Evolutionary conservation across 1,140 invertebrate species (phyloP).

Genomic region (Hyles vespertilio): DNA sequence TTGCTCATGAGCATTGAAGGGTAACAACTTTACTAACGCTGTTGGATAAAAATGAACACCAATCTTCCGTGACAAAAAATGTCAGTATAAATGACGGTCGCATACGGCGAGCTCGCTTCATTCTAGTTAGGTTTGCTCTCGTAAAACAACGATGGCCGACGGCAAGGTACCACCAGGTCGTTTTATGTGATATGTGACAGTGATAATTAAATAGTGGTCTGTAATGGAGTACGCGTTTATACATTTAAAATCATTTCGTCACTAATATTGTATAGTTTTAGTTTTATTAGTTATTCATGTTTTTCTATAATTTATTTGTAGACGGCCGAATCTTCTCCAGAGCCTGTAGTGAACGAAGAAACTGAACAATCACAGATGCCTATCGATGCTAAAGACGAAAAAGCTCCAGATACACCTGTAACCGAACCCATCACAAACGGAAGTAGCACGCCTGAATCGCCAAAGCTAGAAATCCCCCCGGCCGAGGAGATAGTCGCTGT

Average conservation of each 20-base stretch:
- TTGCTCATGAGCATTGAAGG: slow-evolving; percentile 48
- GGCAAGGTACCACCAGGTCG: slow-evolving; percentile 31
- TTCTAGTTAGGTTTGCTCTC: slow-evolving; percentile 31
- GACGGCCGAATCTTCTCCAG: slow-evolving; percentile 52
- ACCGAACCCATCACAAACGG: slow-evolving; percentile 73
- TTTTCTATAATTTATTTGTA: slow-evolving; percentile 31
- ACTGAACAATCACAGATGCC: slow-evolving; percentile 47
- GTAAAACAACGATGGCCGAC: slow-evolving; percentile 36
- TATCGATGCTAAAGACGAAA: slow-evolving; percentile 57
- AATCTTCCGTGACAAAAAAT: slow-evolving; percentile 46
- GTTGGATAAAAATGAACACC: slow-evolving; percentile 40
- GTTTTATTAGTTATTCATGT: neutral
- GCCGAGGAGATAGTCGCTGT: slow-evolving; percentile 33
- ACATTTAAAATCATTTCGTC: neutral
- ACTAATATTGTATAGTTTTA: too few species aligned
- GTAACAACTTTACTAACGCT: slow-evolving; percentile 22
- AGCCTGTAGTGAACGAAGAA: slow-evolving; percentile 42
- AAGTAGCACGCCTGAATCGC: slow-evolving; percentile 65
- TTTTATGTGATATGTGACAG: slow-evolving; percentile 11
- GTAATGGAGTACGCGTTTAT: too few species aligned
- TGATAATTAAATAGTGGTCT: neutral
- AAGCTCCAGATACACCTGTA: slow-evolving; percentile 70
- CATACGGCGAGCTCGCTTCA: slow-evolving; percentile 34
- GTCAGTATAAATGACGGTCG: slow-evolving; percentile 45
- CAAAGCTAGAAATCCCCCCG: slow-evolving; percentile 49